Conservation (phyloP, 2,888 invertebrate genomes). For the Hirtodrosophila trivittata region DNA sequence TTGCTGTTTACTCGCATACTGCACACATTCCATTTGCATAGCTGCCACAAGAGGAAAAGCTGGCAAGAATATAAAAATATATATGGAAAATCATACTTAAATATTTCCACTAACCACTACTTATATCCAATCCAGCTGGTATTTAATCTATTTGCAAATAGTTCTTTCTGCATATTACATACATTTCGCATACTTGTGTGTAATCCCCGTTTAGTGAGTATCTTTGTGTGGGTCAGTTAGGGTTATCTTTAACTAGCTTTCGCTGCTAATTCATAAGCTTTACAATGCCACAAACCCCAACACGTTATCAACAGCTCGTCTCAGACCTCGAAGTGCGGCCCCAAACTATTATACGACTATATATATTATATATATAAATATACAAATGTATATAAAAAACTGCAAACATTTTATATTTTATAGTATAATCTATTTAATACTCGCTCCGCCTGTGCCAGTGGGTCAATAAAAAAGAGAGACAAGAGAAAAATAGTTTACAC, state of each 20-base stretch:
- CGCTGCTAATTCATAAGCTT: slow-evolving; percentile 10
- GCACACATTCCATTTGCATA: slow-evolving; percentile 47
- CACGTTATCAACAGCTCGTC: slow-evolving; percentile 1
- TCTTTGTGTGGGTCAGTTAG: slow-evolving; percentile 10
- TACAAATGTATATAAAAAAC: background rate
- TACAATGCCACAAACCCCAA: slow-evolving; percentile 25
- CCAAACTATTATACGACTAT: background rate
- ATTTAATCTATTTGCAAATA: too few species aligned
- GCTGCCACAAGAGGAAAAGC: slow-evolving; percentile 10
- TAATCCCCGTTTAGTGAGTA: too few species aligned
- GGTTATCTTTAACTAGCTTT: slow-evolving; percentile 26
- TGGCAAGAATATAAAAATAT: slow-evolving; percentile 3
- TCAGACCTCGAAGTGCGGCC: background rate
- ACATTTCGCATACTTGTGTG: background rate
- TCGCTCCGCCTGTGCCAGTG: slow-evolving; percentile 8
- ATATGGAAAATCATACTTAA: slow-evolving; percentile 11
- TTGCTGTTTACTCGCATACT: slow-evolving; percentile 49
- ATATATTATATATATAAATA: too few species aligned
- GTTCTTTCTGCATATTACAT: too few species aligned
- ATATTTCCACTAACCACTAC: too few species aligned
- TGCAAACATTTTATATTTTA: slow-evolving; percentile 9
- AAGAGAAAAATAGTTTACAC: background rate
- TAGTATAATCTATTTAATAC: slow-evolving; percentile 4
- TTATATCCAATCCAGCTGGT: too few species aligned
- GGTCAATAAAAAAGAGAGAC: slow-evolving; percentile 7